These are phyloP conservation scores for Rhinoderma darwinii DNA, from an alignment of 2,113 vertebrate species.

Conservation along the genomic window DNA sequence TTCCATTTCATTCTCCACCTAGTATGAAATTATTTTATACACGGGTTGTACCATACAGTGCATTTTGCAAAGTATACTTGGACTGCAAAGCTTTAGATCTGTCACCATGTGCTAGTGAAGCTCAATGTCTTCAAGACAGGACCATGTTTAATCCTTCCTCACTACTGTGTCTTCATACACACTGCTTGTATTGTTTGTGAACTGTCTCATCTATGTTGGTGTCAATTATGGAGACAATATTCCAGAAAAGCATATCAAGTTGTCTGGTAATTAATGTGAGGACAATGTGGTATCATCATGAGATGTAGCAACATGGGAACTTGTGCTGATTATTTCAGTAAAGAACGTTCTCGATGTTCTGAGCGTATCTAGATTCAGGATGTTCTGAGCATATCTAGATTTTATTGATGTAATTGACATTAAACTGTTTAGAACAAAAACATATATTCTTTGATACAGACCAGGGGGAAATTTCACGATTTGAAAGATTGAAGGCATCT, in stretches of 20 bases:
- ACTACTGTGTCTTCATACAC: not conserved
- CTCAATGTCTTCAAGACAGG: not conserved
- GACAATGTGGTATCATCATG: not conserved
- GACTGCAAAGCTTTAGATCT: slow-evolving; percentile 28
- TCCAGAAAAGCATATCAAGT: slow-evolving; percentile 47
- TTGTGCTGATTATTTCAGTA: not conserved
- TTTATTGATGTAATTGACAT: not conserved
- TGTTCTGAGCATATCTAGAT: not conserved
- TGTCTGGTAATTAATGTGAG: not conserved
- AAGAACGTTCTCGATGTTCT: not conserved
- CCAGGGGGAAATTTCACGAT: not conserved
- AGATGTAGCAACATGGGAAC: not conserved
- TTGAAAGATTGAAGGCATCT: not conserved
- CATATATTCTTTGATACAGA: too few relatives aligned
- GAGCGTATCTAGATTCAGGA: not conserved
- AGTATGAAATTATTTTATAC: not conserved
- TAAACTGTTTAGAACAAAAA: not conserved
- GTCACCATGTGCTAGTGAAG: not conserved
- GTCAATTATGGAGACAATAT: slow-evolving; percentile 52
- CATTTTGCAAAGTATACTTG: not conserved
- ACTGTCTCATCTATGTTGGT: slow-evolving; percentile 44
- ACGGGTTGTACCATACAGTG: not conserved
- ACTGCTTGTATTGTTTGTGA: slow-evolving; percentile 49
- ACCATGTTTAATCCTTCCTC: not conserved
- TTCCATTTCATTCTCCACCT: slow-evolving; percentile 18